Evolutionary conservation across 2,113 vertebrate species (phyloP).

Genomic region (Callipepla squamata): DNA sequence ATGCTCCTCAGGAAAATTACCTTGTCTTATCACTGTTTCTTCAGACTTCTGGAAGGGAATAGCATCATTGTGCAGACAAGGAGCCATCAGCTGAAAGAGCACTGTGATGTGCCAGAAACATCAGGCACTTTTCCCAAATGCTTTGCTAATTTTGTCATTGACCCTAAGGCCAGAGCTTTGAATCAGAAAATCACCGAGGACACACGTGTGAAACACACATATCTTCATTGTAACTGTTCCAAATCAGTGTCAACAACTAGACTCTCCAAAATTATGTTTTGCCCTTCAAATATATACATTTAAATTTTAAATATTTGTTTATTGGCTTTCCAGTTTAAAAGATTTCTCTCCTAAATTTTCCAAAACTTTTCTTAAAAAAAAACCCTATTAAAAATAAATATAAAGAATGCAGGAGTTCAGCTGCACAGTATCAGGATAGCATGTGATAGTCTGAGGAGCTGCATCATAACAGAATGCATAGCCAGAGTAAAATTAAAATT

Average conservation of each 20-base stretch:
- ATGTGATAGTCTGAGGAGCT: neutral
- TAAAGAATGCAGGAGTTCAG: neutral
- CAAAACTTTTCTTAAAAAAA: neutral
- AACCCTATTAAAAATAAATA: too few relatives aligned
- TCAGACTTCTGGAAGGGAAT: neutral
- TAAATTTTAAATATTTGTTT: neutral
- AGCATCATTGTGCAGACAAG: neutral
- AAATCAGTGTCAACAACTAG: neutral
- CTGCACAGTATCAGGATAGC: neutral
- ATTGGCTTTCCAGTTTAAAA: neutral
- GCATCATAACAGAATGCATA: neutral
- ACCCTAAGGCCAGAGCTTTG: neutral
- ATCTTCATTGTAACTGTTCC: neutral
- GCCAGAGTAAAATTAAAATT: neutral
- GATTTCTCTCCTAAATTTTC: neutral
- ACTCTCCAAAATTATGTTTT: neutral
- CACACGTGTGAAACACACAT: neutral
- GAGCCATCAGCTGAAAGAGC: neutral
- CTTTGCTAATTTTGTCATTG: neutral
- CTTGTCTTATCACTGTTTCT: neutral
- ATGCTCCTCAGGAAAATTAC: neutral
- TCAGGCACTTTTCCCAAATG: neutral
- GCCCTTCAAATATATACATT: neutral
- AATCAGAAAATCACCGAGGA: neutral
- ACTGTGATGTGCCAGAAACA: neutral